Conservation (phyloP, 1,140 invertebrate genomes). For the Sinonovacula constricta region DNA sequence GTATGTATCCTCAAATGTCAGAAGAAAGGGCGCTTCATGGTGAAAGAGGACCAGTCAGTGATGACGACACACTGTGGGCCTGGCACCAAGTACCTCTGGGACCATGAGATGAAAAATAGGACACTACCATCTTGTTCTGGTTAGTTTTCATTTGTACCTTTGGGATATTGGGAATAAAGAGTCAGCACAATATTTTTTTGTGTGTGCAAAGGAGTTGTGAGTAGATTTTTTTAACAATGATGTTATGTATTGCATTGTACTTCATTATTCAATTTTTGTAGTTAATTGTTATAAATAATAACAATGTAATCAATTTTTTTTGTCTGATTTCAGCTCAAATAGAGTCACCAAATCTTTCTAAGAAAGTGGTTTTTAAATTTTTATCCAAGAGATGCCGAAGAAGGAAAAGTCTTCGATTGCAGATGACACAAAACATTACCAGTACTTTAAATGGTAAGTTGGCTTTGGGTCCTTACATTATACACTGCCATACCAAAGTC, state of each 20-base stretch:
- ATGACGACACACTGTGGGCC: constrained; percentile 62
- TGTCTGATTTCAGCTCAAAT: constrained; percentile 30
- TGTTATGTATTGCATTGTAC: too few relatives aligned
- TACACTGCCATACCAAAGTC: too few relatives aligned
- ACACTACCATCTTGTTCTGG: constrained; percentile 75
- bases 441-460: constrained; percentile 50
- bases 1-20: constrained; percentile 60
- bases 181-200: too few relatives aligned
- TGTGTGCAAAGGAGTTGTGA: too few relatives aligned
- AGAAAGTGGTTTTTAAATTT: constrained; percentile 29
- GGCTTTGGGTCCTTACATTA: too few relatives aligned
- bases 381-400: constrained; percentile 14
- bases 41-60: constrained; percentile 25
- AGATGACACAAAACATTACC: constrained; percentile 27
- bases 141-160: too few relatives aligned
- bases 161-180: too few relatives aligned
- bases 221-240: too few relatives aligned
- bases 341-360: constrained; percentile 22
- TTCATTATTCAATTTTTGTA: too few relatives aligned
- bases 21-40: constrained; percentile 43
- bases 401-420: constrained; percentile 5
- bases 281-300: too few relatives aligned
- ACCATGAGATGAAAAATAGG: constrained; percentile 55
- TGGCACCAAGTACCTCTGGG: constrained; percentile 69
- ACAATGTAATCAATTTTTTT: too few relatives aligned